Conservation (phyloP, 2,888 invertebrate species). For the Metalampra italica region DNA sequence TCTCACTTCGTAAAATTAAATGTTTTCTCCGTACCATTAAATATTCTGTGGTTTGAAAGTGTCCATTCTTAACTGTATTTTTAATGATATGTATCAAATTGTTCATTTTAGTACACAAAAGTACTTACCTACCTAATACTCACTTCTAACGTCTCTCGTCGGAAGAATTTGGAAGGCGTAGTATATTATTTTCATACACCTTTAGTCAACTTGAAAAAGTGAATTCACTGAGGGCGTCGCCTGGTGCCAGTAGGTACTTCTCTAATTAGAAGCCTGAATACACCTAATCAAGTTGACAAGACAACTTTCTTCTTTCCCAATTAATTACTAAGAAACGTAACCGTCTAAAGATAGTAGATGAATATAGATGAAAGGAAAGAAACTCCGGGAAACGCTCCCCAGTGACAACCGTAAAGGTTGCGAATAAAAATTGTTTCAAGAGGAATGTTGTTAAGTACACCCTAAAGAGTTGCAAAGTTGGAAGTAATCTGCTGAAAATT, state of each 20-base stretch:
- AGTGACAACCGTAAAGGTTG: conserved; percentile 1
- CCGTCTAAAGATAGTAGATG: neutral
- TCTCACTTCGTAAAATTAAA: no score
- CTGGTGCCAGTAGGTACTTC: neutral
- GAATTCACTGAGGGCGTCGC: neutral
- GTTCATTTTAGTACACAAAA: no score
- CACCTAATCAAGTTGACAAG: conserved; percentile 1
- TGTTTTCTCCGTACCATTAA: no score
- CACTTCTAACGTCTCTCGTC: neutral
- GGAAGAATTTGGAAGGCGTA: neutral
- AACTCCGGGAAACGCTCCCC: conserved; percentile 1
- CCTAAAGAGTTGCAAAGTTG: neutral
- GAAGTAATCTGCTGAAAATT: conserved; percentile 1
- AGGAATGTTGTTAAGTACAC: conserved; percentile 1
- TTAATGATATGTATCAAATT: no score
- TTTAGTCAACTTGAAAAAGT: neutral
- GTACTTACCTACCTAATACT: no score
- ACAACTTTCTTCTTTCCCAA: conserved; percentile 3
- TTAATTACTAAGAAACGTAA: conserved; percentile 4
- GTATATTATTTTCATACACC: neutral
- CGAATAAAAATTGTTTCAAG: conserved; percentile 6
- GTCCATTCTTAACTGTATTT: no score
- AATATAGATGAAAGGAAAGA: conserved; percentile 1
- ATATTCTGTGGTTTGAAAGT: no score
- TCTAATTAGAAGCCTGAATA: conserved; percentile 6